Conservation (phyloP, 1,140 invertebrate species). For the Drosophila carrolli region DNA sequence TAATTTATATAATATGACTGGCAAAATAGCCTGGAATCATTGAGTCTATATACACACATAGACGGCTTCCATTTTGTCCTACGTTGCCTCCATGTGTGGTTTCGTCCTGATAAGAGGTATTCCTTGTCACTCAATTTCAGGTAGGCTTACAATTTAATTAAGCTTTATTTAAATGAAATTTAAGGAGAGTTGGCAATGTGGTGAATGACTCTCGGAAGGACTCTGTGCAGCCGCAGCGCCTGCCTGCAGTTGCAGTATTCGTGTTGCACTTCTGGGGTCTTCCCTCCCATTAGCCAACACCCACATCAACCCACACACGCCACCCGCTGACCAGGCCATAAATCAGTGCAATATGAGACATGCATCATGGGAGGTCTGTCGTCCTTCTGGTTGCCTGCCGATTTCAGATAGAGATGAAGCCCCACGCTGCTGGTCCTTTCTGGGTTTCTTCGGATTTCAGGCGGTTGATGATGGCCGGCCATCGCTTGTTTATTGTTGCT, state of each 20-base stretch:
- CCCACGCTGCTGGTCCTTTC: constrained; percentile 45
- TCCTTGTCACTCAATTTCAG: constrained; percentile 28
- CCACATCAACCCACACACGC: neutral
- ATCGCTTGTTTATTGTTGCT: constrained; percentile 51
- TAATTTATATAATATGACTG: no score
- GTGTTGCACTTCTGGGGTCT: constrained; percentile 18
- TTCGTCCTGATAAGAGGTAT: constrained; percentile 30
- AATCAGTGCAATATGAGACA: constrained; percentile 55
- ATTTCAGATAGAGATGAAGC: constrained; percentile 21
- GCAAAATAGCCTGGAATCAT: no score
- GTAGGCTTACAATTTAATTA: constrained; percentile 41
- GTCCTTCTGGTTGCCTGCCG: constrained; percentile 19
- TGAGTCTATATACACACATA: no score
- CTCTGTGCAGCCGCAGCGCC: neutral
- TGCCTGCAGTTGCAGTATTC: constrained; percentile 12
- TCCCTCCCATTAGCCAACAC: constrained; percentile 1
- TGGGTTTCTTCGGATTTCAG: constrained; percentile 53
- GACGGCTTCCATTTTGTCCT: neutral
- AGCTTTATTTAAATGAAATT: constrained; percentile 43
- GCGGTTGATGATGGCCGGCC: constrained; percentile 28
- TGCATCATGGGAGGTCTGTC: constrained; percentile 42
- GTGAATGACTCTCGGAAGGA: neutral
- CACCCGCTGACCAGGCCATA: constrained; percentile 40
- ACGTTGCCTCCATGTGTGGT: constrained; percentile 13
- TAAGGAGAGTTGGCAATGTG: constrained; percentile 32